phyloP scores from a whole-genome alignment of 2,113 vertebrate genomes.

The Haliaeetus leucogaster region DNA sequence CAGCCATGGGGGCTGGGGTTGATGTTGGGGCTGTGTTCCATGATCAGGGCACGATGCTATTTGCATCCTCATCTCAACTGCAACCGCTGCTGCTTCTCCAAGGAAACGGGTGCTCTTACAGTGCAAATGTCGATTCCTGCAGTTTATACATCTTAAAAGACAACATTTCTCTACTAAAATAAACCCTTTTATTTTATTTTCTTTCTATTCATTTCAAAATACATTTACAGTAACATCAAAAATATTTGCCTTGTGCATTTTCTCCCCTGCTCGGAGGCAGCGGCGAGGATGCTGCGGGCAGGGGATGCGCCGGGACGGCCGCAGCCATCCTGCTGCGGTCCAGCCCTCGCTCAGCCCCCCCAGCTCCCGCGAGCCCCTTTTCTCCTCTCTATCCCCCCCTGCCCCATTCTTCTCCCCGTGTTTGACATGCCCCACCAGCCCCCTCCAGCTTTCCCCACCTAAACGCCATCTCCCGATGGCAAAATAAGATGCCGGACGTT shows the following conservation, averaged over 20 bases:
- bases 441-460: not conserved
- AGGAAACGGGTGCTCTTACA: conserved; percentile 17
- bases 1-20: not conserved
- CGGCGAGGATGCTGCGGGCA: not conserved
- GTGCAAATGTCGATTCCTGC: conserved; percentile 56
- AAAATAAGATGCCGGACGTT: not conserved
- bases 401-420: not conserved
- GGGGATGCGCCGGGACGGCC: not conserved
- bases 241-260: conserved; percentile 67
- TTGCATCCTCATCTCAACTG: not conserved
- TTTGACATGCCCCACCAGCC: not conserved
- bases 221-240: conserved; percentile 75
- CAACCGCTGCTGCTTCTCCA: conserved; percentile 13
- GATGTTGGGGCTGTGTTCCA: not conserved
- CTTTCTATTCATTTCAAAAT: conserved; percentile 69
- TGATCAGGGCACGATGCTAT: not conserved
- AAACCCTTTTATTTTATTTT: conserved; percentile 41
- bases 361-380: not conserved
- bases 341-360: not conserved
- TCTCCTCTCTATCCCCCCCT: not conserved
- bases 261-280: not conserved
- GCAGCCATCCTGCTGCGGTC: not conserved
- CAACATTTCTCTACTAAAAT: conserved; percentile 70
- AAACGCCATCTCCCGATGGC: not conserved
- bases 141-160: conserved; percentile 44